Evolutionary conservation across 2,888 invertebrate genomes (phyloP), one percentile per base, ranked within the genome.

Genomic region (Malacosoma neustria): DNA sequence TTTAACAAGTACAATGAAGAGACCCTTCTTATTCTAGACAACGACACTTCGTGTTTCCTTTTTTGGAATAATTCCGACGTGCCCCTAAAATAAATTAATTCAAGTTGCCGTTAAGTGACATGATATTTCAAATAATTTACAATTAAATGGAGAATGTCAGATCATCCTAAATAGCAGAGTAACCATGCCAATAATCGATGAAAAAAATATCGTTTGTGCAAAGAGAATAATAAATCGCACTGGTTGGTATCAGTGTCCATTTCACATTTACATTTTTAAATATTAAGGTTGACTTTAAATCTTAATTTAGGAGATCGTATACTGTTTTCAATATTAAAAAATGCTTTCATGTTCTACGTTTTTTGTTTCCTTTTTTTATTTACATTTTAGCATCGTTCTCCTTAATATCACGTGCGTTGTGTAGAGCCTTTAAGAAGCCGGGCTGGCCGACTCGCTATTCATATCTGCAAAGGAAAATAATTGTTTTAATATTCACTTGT

Each of bases 221-320:
- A 22, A 2, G 22, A 22, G 6, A 22, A 61, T 70, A 62, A 67
- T 46, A 57, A 63, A 72, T 74, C 65, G 74, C 77, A 77, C 79
- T 75, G 54, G 58, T 56, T 61, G 54, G 60, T 57, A 62, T 56
- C 66, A 80, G 70, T 68, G 79, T 80, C 77, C 82, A 61, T 70
- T 62, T 77, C 80, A 79, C 69, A 73, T 80, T 79, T 77, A 75
- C 61, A 61, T 40, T 61, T 72, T 79, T 79, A 74, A 84, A 73
- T 72, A 73, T 81, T 84, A 80, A 69, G 74, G 81, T 82, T 85
- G 85, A 84, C 85, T 84, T 84, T 80, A 77, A 77, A 79, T 72
- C 84, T 85, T 85, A 85, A 77, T 80, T 80, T 85, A 85, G 85
- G 85, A 85, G 85, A 85, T 85, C 85, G 85, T 85, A 85, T 85